A percentile compares a stretch with the other conserved stretches of the same genome.
phyloP scores from a whole-genome alignment of 2,113 vertebrate genomes.

The Halcyon malimbica region DNA sequence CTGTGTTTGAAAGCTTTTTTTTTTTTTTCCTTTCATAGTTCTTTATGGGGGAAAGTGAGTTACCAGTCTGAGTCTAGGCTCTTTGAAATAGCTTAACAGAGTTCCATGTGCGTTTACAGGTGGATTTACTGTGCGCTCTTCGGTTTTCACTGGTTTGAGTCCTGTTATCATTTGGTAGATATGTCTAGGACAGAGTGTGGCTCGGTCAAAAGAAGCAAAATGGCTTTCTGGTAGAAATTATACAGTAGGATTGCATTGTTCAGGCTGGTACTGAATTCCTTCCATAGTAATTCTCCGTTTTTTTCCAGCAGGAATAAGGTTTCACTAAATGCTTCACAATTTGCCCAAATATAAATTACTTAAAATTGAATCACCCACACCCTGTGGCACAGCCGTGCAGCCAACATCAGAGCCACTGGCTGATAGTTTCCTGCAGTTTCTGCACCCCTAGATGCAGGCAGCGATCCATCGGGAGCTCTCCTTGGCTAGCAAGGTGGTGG shows the following conservation, averaged over 20 bases:
- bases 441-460: not conserved
- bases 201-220: not conserved
- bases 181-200: not conserved
- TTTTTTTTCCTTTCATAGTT: not conserved
- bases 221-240: not conserved
- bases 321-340: not conserved
- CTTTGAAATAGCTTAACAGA: not conserved
- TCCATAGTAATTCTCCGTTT: not conserved
- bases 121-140: not conserved
- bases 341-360: not conserved
- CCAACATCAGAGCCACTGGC: not conserved
- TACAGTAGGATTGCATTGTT: not conserved
- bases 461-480: not conserved
- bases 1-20: not conserved
- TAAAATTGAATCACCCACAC: not conserved
- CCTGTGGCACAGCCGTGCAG: not conserved
- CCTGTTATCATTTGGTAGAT: not conserved
- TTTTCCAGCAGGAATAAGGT: not conserved
- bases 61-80: fast-evolving
- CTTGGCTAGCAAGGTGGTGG: not conserved
- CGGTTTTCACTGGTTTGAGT: not conserved
- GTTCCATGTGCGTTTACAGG: not conserved
- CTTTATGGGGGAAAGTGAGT: not conserved
- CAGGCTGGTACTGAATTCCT: not conserved
- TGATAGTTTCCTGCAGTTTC: not conserved